Base-by-base conservation (phyloP, 2,113 vertebrate genomes). In the Trematomus loennbergii region DNA sequence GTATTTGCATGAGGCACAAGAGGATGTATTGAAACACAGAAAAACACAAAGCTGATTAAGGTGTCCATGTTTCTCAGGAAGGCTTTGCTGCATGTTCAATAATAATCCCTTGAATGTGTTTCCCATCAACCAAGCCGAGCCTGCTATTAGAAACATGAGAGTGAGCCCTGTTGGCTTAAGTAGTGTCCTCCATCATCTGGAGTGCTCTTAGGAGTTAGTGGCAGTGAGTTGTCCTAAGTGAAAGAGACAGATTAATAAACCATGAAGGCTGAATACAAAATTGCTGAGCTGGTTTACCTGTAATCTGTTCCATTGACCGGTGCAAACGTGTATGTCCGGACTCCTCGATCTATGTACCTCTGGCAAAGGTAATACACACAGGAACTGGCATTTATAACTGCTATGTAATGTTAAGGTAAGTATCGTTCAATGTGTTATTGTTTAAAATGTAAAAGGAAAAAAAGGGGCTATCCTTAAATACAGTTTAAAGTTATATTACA, bases 251-350 rank as follows among this genome's bases (percentile, higher is more conserved):
- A 5, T 77, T 40, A 33, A 58, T 53, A 10, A 52, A n/a, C 25
- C 22, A 17, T 40, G 12, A 45, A 53, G 12, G 65, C 46, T 12
- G 49, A 62, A 40, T 20, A 45, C 15, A 40, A n/a, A 65, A 58
- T 20, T 45, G n/a, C 25, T 77, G 43, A 16, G 12, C 9, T 20
- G 29, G 20, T 66, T 95, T 95, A 99, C 98, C 98, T 99, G 95
- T 99, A 99, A 90, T 99, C 98, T 79, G 98, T 99, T 79, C 97
- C 97, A 81, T 98, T 99, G 80, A 99, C 98, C 12, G 97, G 97
- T 7, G 94, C 97, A 97, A 97, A 99, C 0, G 97, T 99, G 79
- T 99, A 99, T 0, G 97, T 99, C 92, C 98, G 95, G 64, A 96
- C 94, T 67, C 97, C 98, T 94, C 96, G 96, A 87, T 99, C 98